Conservation (phyloP, 2,797 vertebrate genomes). For the Heliangelus exortis region DNA sequence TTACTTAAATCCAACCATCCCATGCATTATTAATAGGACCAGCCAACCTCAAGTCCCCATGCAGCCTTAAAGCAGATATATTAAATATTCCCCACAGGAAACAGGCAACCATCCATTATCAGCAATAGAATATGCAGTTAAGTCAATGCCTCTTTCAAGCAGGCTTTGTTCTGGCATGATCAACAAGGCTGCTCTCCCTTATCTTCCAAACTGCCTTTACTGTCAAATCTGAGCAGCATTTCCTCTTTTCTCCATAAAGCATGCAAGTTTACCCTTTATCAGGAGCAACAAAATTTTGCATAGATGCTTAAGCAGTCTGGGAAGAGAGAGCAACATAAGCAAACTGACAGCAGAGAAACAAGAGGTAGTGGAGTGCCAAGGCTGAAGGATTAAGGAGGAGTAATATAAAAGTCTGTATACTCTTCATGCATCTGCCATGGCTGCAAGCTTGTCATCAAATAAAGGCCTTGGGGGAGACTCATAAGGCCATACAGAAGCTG, state of each 20-base stretch:
- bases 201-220: neutral
- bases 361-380: neutral
- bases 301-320: neutral
- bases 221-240: neutral
- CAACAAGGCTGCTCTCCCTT: neutral
- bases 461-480: neutral
- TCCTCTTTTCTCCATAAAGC: neutral
- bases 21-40: constrained; percentile 66
- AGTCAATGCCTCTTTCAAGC: constrained; percentile 21
- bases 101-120: neutral
- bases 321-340: neutral
- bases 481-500: no score
- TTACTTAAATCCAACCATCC: constrained; percentile 50
- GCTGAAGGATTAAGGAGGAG: neutral
- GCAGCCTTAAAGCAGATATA: constrained; percentile 46
- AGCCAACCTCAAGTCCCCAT: constrained; percentile 45
- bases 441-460: neutral
- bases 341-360: neutral
- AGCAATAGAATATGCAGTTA: constrained; percentile 4
- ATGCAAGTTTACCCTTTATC: neutral
- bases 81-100: constrained; percentile 53
- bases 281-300: neutral
- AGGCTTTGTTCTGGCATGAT: constrained; percentile 4
- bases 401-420: neutral
- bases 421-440: neutral